Evolutionary conservation across 2,888 invertebrate genomes (phyloP).

Genomic region (Elgonia sp.): DNA sequence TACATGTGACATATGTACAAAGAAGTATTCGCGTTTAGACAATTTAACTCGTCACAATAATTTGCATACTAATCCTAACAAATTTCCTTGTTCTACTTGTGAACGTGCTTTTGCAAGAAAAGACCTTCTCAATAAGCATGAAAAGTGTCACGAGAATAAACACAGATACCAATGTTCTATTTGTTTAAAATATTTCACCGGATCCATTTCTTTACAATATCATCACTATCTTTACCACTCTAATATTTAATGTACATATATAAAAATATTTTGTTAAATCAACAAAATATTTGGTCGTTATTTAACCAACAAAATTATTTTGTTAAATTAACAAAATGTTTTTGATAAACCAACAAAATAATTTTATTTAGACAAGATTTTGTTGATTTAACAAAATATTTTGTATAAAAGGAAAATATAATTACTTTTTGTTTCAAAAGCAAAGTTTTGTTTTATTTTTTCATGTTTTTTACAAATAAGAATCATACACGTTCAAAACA

Average conservation of each 20-base stretch:
- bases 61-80: constrained; percentile 85
- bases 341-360: too few species aligned
- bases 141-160: constrained; percentile 84
- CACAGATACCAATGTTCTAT: constrained; percentile 81
- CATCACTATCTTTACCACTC: constrained; percentile 27
- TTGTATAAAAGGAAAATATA: too few species aligned
- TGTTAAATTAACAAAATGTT: too few species aligned
- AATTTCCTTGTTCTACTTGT: constrained; percentile 84
- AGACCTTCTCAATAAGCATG: constrained; percentile 85
- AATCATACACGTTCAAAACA: not conserved
- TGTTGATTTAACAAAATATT: not conserved
- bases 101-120: constrained; percentile 84
- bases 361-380: too few species aligned
- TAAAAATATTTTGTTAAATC: too few species aligned
- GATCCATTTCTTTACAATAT: constrained; percentile 77
- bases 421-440: not conserved
- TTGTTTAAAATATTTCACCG: constrained; percentile 84
- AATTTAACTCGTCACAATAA: constrained; percentile 84
- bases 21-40: constrained; percentile 84
- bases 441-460: not conserved
- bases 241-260: too few species aligned
- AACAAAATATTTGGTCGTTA: too few species aligned
- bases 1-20: constrained; percentile 84
- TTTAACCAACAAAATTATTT: too few species aligned
- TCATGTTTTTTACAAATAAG: not conserved